phyloP scores from a whole-genome alignment of 1,140 invertebrate species.

The Orussus abietinus region DNA sequence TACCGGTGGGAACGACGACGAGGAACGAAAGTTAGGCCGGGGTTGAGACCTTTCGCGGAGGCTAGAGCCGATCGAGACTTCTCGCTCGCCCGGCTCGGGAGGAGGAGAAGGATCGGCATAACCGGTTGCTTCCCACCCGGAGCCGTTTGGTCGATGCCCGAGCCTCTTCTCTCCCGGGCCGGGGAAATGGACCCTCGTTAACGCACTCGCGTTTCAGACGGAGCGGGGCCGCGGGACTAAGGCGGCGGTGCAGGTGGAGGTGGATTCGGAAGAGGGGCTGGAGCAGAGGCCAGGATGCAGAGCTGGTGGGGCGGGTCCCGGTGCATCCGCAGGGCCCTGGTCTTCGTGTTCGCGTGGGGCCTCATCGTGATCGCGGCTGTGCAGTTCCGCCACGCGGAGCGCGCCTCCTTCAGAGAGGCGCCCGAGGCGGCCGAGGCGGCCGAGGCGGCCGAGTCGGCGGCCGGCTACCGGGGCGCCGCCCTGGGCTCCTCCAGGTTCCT shows the following conservation, averaged over 20 bases:
- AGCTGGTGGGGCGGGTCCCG: slow-evolving; percentile 42
- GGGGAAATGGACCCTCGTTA: neutral
- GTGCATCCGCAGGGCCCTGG: slow-evolving; percentile 51
- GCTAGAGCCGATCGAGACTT: too few relatives aligned
- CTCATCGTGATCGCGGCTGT: slow-evolving; percentile 51
- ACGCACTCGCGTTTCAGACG: neutral
- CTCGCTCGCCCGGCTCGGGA: too few relatives aligned
- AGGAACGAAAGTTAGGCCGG: too few relatives aligned
- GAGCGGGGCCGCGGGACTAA: neutral
- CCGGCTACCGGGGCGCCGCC: slow-evolving; percentile 43
- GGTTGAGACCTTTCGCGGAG: too few relatives aligned
- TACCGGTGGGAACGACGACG: too few relatives aligned
- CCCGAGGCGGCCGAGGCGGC: slow-evolving; percentile 28
- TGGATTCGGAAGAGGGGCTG: neutral
- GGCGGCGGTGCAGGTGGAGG: neutral
- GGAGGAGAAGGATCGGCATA: neutral
- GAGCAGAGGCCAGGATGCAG: slow-evolving; percentile 23
- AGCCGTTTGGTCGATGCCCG: too few relatives aligned
- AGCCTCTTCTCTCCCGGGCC: too few relatives aligned
- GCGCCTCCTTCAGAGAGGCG: slow-evolving; percentile 27
- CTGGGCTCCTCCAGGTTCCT: slow-evolving; percentile 42
- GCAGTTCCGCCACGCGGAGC: slow-evolving; percentile 45
- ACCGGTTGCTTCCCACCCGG: too few relatives aligned
- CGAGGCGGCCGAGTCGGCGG: slow-evolving; percentile 30
- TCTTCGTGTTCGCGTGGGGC: slow-evolving; percentile 51